Evolutionary conservation across 2,888 invertebrate genomes (phyloP), one percentile per base, ranked within the genome.

Genomic region (Apodemia hepburni): DNA sequence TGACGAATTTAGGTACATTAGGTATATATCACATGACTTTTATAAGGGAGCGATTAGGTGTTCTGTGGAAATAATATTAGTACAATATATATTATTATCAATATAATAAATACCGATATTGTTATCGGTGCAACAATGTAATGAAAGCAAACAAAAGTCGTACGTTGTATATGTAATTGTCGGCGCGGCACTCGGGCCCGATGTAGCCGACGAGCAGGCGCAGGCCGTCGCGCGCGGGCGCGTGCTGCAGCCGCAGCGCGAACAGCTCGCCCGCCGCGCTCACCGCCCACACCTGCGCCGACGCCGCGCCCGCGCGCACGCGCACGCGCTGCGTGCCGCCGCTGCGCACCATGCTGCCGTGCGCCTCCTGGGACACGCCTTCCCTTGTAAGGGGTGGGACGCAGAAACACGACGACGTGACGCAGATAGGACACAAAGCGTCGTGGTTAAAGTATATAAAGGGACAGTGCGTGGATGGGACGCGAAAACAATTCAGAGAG

Each of bases 121-220:
- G 22, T 1, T 29, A 29, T 29, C 29, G 17, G 47, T 45, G 17
- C 47, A 33, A 12, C 6, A 29, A 29, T 29, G 4, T 33, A 33
- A n/a, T n/a, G n/a, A n/a, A 33, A 33, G 8, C 9, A 7, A 33
- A 33, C 33, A 33, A 33, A 33, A 33, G 33, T 58, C 63, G 58
- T 61, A 86, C 88, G 84, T 85, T 79, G 64, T 91, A 92, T 0
- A 75, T 76, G 64, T 71, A 91, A 49, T 79, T 73, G 58, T 72
- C 73, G 0, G 90, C 84, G 29, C 81, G 78, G 64, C 80, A 80
- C 73, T 85, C 83, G 58, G 92, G 91, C 1, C 92, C 92, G 65
- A 92, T 82, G 73, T 85, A 91, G 0, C 84, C 78, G 67, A 89
- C 88, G 72, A 80, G 82, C 11, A 86, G 77, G 64, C 80, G 69